A percentile compares a stretch with the other conserved stretches of the same genome.
Evolutionary conservation across 2,888 invertebrate genomes (phyloP).

Genomic region (Slavum lentiscoides): DNA sequence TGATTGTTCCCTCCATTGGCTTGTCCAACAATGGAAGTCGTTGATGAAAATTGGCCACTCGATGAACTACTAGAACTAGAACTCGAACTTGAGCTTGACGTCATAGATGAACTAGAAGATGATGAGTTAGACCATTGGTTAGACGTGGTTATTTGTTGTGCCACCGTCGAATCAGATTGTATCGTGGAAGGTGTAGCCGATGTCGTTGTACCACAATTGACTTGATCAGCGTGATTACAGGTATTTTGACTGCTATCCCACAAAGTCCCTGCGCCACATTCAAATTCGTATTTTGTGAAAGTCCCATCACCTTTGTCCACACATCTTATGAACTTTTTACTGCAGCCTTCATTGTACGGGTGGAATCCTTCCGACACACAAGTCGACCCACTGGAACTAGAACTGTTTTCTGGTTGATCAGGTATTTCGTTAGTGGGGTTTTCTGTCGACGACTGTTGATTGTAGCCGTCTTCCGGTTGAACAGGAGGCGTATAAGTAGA

Average conservation of each 20-base stretch:
- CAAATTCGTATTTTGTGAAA: conserved; percentile 71
- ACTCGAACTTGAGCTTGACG: conserved; percentile 55
- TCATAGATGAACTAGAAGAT: conserved; percentile 56
- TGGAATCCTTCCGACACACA: conserved; percentile 58
- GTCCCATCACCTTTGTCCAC: conserved; percentile 60
- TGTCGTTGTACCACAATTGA: conserved; percentile 14
- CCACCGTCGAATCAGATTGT: conserved; percentile 56
- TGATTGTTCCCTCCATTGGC: conserved; percentile 54
- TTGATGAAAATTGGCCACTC: conserved; percentile 50
- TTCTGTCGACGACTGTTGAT: conserved; percentile 34
- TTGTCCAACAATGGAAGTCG: conserved; percentile 53
- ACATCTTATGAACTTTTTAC: conserved; percentile 57
- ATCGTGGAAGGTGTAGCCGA: conserved; percentile 54
- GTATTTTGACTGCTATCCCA: conserved; percentile 73
- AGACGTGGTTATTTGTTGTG: conserved; percentile 54
- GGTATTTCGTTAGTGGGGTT: conserved; percentile 50
- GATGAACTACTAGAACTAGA: conserved; percentile 56
- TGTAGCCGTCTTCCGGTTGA: conserved; percentile 46
- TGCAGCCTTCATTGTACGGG: conserved; percentile 57
- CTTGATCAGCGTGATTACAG: conserved; percentile 71
- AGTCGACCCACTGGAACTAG: conserved; percentile 32
- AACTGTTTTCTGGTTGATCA: conserved; percentile 50
- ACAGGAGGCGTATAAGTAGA: conserved; percentile 32
- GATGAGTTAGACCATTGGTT: conserved; percentile 48
- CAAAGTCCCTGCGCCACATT: conserved; percentile 75